Conservation (phyloP, 2,888 invertebrate genomes). For the Pseudococcus viburni region DNA sequence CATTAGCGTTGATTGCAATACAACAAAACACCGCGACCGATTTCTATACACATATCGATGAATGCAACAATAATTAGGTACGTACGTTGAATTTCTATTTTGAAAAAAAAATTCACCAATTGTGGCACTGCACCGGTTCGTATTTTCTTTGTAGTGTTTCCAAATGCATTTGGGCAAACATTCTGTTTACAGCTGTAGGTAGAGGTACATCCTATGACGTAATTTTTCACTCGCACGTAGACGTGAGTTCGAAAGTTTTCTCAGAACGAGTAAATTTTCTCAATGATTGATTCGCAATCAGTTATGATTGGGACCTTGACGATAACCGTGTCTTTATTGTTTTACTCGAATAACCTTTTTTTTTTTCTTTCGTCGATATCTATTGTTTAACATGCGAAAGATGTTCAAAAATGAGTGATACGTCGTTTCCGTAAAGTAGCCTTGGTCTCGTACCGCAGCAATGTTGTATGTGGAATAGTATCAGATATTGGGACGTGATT, state of each 20-base stretch:
- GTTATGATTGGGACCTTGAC: conserved; percentile 10
- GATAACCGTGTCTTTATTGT: conserved; percentile 29
- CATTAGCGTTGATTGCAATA: conserved; percentile 35
- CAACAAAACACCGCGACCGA: background rate
- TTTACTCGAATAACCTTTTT: conserved; percentile 30
- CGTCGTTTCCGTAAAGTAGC: conserved; percentile 38
- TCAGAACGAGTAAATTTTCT: conserved; percentile 22
- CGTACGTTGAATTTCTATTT: conserved; percentile 37
- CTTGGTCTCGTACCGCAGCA: conserved; percentile 7
- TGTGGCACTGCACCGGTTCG: background rate
- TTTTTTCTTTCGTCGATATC: background rate
- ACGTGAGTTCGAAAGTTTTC: conserved; percentile 1
- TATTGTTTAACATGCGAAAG: conserved; percentile 47
- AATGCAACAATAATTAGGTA: conserved; percentile 23
- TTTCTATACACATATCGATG: conserved; percentile 4
- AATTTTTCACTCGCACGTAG: background rate
- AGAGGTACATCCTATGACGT: background rate
- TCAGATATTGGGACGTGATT: conserved; percentile 15
- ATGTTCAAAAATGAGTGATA: conserved; percentile 41
- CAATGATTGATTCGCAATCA: conserved; percentile 41
- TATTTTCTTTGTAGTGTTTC: background rate
- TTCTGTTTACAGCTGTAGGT: background rate
- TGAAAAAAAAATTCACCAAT: background rate
- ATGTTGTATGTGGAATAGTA: background rate
- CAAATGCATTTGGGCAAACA: background rate